A percentile compares a stretch with the other conserved stretches of the same genome.
Conservation (phyloP, 1,140 invertebrate species). For the Choristoneura fumiferana region DNA sequence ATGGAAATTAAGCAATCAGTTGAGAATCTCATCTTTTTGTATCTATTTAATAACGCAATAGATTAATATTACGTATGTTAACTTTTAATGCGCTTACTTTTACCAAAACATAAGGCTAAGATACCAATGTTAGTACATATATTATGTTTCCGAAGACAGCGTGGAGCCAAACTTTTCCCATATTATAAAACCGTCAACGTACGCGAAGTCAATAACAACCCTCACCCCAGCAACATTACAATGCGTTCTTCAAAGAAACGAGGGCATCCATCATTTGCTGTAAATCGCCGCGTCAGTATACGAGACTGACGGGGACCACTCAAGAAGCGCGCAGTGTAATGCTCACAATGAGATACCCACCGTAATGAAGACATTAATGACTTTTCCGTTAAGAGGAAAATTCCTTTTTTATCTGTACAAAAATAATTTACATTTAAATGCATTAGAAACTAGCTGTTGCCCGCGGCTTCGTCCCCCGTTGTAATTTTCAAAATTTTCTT, state of each 20-base stretch:
- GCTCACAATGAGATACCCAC: constrained; percentile 1
- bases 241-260: constrained; percentile 11
- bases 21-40: no score
- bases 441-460: no score
- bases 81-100: no score
- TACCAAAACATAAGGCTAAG: no score
- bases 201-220: constrained; percentile 1
- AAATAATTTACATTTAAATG: constrained; percentile 4
- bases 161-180: no score
- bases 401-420: constrained; percentile 8
- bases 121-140: no score
- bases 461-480: no score
- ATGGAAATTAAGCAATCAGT: no score
- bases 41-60: no score
- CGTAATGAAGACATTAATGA: constrained; percentile 18
- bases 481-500: no score
- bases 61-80: no score
- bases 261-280: constrained; percentile 13
- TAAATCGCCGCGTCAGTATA: constrained; percentile 9
- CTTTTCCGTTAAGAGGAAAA: constrained; percentile 9
- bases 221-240: constrained; percentile 2
- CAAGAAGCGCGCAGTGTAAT: constrained; percentile 10
- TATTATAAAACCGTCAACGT: neutral
- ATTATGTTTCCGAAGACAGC: no score
- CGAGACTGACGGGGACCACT: constrained; percentile 13